Base-by-base conservation (phyloP, 2,888 invertebrate species). In the Eudasyphora cyanicolor region DNA sequence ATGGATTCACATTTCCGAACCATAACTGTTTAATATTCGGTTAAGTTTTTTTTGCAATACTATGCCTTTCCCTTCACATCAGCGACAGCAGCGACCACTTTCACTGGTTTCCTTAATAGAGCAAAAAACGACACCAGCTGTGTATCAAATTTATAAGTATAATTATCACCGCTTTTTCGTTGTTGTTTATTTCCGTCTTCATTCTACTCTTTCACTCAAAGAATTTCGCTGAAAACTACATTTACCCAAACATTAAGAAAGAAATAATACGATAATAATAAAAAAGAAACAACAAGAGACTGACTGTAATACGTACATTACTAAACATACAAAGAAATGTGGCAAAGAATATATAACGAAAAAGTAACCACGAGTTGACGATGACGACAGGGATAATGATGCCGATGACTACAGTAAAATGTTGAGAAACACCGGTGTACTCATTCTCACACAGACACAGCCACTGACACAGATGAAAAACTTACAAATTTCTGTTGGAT, bases 51-150 rank as follows among this genome's bases (percentile, higher is more conserved):
- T 14, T 38, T 12, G 54, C 54, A 49, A n/a, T n/a, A n/a, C n/a
- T n/a, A n/a, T n/a, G n/a, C n/a, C n/a, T n/a, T n/a, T n/a, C n/a
- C n/a, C n/a, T n/a, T n/a, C n/a, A n/a, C n/a, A n/a, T n/a, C n/a
- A n/a, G n/a, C n/a, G n/a, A n/a, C n/a, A n/a, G n/a, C n/a, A n/a
- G n/a, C n/a, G n/a, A n/a, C n/a, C n/a, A n/a, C n/a, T n/a, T n/a
- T n/a, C n/a, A n/a, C n/a, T n/a, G n/a, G n/a, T n/a, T n/a, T n/a
- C n/a, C n/a, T n/a, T n/a, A n/a, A 24, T 57, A 27, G 12, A 57
- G 57, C n/a, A n/a, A n/a, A n/a, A n/a, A n/a, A n/a, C n/a, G n/a
- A 19, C 21, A 57, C 57, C 57, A 57, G 57, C 57, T 57, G 57
- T 27, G 57, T 27, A 57, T 57, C 14, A 57, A 57, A 57, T 57